Evolutionary conservation across 2,797 vertebrate species (phyloP).

Genomic region (Gallirallus australis): DNA sequence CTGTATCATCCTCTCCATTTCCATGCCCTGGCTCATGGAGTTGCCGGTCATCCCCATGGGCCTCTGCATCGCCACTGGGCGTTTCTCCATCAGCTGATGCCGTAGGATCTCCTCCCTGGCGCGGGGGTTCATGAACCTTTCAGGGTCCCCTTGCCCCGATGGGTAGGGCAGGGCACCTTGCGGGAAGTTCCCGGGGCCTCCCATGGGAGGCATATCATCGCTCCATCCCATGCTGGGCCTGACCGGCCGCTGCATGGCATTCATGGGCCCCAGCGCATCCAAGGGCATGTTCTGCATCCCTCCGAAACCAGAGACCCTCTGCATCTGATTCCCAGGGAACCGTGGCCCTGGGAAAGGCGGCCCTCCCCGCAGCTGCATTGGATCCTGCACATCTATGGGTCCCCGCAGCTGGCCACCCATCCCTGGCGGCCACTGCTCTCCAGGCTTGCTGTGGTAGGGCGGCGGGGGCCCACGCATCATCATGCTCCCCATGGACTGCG

Average conservation of each 20-base stretch:
- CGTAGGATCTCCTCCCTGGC: constrained; percentile 91
- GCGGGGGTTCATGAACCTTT: constrained; percentile 86
- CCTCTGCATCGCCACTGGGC: constrained; percentile 86
- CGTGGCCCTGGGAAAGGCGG: constrained; percentile 86
- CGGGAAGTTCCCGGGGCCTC: constrained; percentile 84
- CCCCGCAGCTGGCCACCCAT: constrained; percentile 84
- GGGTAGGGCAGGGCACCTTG: constrained; percentile 86
- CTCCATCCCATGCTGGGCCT: constrained; percentile 91
- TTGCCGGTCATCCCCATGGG: constrained; percentile 73
- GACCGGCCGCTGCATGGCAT: constrained; percentile 82
- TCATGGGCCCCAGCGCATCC: constrained; percentile 86
- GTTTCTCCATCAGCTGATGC: constrained; percentile 90
- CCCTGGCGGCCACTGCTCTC: constrained; percentile 85
- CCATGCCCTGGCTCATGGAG: constrained; percentile 80
- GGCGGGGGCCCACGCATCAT: constrained; percentile 94
- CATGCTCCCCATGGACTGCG: constrained; percentile 79
- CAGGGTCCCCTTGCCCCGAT: constrained; percentile 86
- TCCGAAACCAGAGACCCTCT: constrained; percentile 82
- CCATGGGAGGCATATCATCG: constrained; percentile 90
- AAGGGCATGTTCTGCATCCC: constrained; percentile 86
- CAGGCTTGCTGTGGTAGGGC: constrained; percentile 96
- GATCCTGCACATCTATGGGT: constrained; percentile 85
- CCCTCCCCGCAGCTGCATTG: constrained; percentile 82
- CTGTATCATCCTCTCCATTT: constrained; percentile 89
- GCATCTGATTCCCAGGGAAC: constrained; percentile 90